Evolutionary conservation across 2,888 invertebrate genomes (phyloP).

Genomic region (Metellina segmentata): DNA sequence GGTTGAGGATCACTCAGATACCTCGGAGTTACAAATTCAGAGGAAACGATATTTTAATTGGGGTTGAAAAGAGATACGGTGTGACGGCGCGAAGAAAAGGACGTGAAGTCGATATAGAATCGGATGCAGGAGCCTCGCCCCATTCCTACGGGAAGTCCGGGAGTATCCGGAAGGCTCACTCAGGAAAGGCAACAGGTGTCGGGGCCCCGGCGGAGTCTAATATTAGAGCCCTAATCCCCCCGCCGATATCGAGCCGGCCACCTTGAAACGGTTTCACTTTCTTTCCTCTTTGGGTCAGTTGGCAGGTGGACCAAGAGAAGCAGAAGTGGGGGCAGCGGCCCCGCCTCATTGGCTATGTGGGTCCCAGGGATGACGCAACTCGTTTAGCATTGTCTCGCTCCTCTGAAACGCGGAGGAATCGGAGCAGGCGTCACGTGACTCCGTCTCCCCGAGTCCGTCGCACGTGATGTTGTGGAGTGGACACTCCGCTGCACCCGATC

Average conservation of each 20-base stretch:
- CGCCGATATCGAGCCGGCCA: not conserved
- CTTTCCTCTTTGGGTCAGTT: constrained; percentile 6
- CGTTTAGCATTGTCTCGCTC: not conserved
- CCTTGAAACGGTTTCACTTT: constrained; percentile 24
- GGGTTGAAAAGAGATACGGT: too few relatives aligned
- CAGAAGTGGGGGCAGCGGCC: not conserved
- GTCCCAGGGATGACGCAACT: not conserved
- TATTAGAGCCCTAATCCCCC: not conserved
- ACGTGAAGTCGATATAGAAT: too few relatives aligned
- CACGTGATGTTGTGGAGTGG: not conserved
- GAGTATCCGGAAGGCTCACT: not conserved
- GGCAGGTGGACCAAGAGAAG: not conserved
- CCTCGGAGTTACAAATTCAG: too few relatives aligned
- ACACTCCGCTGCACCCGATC: too few relatives aligned
- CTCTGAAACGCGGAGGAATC: not conserved
- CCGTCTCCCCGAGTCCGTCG: not conserved
- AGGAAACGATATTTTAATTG: too few relatives aligned
- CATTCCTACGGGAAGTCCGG: not conserved
- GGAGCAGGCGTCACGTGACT: not conserved
- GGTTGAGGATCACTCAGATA: too few relatives aligned
- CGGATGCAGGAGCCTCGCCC: not conserved
- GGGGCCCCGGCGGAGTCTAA: not conserved
- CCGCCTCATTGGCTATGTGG: not conserved
- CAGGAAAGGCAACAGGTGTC: not conserved
- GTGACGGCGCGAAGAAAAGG: too few relatives aligned